Evolutionary conservation across 2,113 vertebrate genomes (phyloP).

Genomic region (Pseudonaja textilis): DNA sequence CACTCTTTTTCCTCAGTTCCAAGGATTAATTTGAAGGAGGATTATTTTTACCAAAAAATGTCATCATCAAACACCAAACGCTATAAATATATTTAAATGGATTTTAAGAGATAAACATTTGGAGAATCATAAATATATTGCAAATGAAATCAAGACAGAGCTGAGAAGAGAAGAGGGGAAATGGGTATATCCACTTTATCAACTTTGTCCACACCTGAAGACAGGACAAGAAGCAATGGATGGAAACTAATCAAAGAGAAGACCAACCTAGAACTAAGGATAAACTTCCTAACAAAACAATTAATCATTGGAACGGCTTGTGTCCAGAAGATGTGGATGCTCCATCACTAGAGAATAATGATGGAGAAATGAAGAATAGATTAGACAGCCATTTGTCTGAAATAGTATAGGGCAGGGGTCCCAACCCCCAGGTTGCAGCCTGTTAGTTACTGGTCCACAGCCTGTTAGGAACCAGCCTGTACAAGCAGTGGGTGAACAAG

Average conservation of each 20-base stretch:
- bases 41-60: too few relatives aligned
- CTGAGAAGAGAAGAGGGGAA: background rate
- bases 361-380: too few relatives aligned
- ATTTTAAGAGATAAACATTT: background rate
- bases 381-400: background rate
- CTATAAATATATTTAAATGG: background rate
- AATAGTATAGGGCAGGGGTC: background rate
- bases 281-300: background rate
- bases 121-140: background rate
- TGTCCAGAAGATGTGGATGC: background rate
- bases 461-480: background rate
- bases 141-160: background rate
- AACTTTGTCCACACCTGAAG: background rate
- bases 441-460: background rate
- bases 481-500: background rate
- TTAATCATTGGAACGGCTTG: background rate
- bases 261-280: background rate
- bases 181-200: background rate
- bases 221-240: background rate
- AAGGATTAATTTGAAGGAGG: background rate
- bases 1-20: background rate
- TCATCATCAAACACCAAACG: background rate
- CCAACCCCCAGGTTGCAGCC: too few relatives aligned
- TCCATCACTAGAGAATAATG: background rate
- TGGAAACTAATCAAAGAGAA: background rate